Base-by-base conservation (phyloP, 2,113 vertebrate genomes). In the Vidua chalybeata region DNA sequence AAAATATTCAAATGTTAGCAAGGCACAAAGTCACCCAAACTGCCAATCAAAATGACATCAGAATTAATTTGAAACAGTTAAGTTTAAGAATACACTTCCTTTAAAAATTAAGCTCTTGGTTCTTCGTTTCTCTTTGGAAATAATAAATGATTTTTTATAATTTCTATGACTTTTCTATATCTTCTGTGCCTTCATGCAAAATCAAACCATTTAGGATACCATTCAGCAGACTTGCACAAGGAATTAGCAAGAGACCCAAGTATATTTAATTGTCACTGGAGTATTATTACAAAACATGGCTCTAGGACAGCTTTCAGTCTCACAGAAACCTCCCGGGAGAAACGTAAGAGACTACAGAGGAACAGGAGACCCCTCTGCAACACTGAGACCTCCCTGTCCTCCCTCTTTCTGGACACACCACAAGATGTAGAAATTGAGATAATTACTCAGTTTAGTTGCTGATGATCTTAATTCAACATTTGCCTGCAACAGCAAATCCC, bases 401-500 rank as follows among this genome's bases (percentile, higher is more conserved):
- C 28, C 33, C 21, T 80, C 21, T 43, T 74, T 66, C n/a, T 46
- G 10, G 20, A 37, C 52, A 84, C 21, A 69, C 10, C 21, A 17
- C 2, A 21, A 21, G n/a, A 64, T 5, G 30, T 0, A 20, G 52
- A 69, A 85, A 68, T 4, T 10, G 28, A 77, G 33, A 59, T 1
- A 84, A 84, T 63, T 9, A n/a, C 13, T 20, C 43, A 4, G 14
- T 35, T 83, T 75, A 51, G 39, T 15, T 49, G 45, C 11, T 61
- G 41, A 43, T 16, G 43, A 33, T 23, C 33, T 78, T 46, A 89
- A 56, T 31, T 80, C 15, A 19, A 28, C 28, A 23, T 17, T 52
- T 18, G 9, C 23, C 73, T 56, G 19, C n/a, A 75, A 58, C 10
- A 90, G 30, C 17, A 82, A 31, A 24, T 87, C 21, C 10, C 2